Base-by-base conservation (phyloP, 2,113 vertebrate genomes). In the Pampusana beccarii region DNA sequence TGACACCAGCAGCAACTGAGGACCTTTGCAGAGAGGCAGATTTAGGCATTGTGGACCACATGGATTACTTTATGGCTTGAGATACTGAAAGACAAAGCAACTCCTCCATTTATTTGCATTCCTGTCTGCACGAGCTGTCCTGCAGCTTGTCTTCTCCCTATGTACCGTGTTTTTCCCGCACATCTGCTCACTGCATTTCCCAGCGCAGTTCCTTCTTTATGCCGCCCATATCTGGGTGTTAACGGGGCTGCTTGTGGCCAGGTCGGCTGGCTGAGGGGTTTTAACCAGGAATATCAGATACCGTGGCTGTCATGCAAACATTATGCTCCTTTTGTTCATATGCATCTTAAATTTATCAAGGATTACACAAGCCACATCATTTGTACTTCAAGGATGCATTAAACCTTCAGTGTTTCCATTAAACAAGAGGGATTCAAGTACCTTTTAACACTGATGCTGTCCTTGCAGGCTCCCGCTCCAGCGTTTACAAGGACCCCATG, bases 401-500 rank as follows among this genome's bases (percentile, higher is more conserved):
- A 57, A 62, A 21, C 34, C 54, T 48, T 71, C 1, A 0, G 24
- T 19, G 57, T 78, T 92, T 21, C 29, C 42, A 5, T 48, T 60
- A 29, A 60, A 57, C 17, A 23, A 9, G 71, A 80, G 40, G 34
- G 29, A 44, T 23, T 23, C 28, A 9, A 51, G 11, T 48, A 36
- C n/a, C 70, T 69, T 79, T 15, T 97, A 89, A 93, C 0, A 0
- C 5, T 9, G 53, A 4, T 38, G 50, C 21, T 97, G 51, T 95
- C 48, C 3, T 78, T 83, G 19, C 98, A 99, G 99, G 98, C 88
- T 98, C 98, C 10, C 98, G 98, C 96, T 98, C 99, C 13, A 98
- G 98, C 9, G 98, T 98, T 97, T 99, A 99, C 98, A 99, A 99
- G 98, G 99, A 99, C 94, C 99, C 99, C 11, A 97, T 98, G 96